A percentile compares a stretch with the other conserved stretches of the same genome.
phyloP scores from a whole-genome alignment of 2,113 vertebrate species.

The Anseranas semipalmata region DNA sequence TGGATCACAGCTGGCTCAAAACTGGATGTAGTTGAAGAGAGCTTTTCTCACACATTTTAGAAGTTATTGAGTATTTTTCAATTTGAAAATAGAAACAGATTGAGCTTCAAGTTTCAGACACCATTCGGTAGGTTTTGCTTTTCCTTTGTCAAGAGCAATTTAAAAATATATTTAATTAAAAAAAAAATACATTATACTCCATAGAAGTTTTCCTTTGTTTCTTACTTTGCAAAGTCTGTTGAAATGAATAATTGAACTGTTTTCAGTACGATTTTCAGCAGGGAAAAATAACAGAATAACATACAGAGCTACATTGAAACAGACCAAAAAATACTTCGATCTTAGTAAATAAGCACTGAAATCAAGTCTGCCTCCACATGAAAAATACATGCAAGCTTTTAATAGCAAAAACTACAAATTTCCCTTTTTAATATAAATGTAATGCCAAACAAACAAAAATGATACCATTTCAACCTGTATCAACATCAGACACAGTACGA shows the following conservation, averaged over 20 bases:
- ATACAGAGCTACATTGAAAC: background rate
- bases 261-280: background rate
- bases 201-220: background rate
- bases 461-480: background rate
- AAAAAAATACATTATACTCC: background rate
- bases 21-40: background rate
- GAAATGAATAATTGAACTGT: conserved; percentile 32
- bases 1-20: background rate
- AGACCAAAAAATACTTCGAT: background rate
- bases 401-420: background rate
- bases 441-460: background rate
- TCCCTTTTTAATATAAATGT: background rate
- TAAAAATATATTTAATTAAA: background rate
- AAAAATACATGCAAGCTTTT: background rate
- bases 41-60: background rate
- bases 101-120: background rate
- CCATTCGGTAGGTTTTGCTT: background rate
- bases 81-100: background rate
- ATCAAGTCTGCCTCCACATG: background rate
- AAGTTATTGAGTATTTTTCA: background rate
- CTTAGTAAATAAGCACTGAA: background rate
- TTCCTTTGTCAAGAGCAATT: background rate
- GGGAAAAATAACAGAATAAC: background rate
- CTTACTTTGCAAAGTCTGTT: background rate
- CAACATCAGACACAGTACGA: background rate